Conservation (phyloP, 2,797 vertebrate genomes). For the Fundulus diaphanus region DNA sequence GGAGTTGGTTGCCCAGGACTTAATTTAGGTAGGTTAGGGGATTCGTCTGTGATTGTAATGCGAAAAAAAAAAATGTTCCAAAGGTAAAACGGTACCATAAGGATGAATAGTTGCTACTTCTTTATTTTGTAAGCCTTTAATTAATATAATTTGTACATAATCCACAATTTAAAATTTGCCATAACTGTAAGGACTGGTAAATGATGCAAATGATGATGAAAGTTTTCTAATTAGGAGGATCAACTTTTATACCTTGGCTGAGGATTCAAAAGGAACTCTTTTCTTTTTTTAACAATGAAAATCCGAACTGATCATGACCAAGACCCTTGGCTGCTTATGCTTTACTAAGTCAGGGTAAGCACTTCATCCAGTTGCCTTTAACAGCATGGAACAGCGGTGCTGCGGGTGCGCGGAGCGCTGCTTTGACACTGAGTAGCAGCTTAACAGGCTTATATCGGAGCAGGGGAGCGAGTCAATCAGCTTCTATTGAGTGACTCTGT, state of each 20-base stretch:
- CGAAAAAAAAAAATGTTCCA: not conserved
- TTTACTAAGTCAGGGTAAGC: slow-evolving; percentile 57
- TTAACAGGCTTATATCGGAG: slow-evolving; percentile 69
- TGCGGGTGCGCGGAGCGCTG: slow-evolving; percentile 44
- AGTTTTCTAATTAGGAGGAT: slow-evolving; percentile 2
- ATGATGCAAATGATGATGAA: too few relatives aligned
- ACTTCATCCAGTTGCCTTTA: slow-evolving; percentile 61
- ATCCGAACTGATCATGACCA: slow-evolving; percentile 45
- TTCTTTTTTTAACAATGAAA: slow-evolving; percentile 37
- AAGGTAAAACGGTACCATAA: not conserved
- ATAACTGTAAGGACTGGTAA: too few relatives aligned
- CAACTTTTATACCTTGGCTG: not conserved
- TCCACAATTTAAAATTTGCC: not conserved
- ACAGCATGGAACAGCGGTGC: slow-evolving; percentile 41
- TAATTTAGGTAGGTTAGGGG: not conserved
- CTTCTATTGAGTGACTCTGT: slow-evolving; percentile 74
- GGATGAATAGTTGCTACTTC: not conserved
- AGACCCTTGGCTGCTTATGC: slow-evolving; percentile 45
- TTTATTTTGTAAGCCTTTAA: not conserved
- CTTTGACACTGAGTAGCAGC: slow-evolving; percentile 61
- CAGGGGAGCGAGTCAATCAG: slow-evolving; percentile 73
- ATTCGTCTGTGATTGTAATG: not conserved
- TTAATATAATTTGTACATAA: not conserved
- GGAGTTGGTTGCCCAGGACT: not conserved
- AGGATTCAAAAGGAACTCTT: not conserved